Evolutionary conservation across 2,888 invertebrate genomes (phyloP).

Genomic region (Rhogogaster chlorosoma): DNA sequence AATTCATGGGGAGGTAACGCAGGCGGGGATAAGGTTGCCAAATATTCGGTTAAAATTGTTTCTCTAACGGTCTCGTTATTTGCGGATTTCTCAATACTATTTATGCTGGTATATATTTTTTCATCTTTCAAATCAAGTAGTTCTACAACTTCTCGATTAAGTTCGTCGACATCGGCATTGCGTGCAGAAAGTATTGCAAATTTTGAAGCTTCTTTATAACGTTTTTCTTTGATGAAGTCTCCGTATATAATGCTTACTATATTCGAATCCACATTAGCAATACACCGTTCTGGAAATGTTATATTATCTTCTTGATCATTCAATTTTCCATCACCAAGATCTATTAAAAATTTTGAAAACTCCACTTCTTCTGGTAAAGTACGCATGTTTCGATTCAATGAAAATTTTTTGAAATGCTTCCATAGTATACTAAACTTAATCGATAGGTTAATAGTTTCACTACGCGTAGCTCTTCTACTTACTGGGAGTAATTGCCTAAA

Average conservation of each 20-base stretch:
- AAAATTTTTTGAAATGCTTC: constrained; percentile 19
- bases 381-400: constrained; percentile 46
- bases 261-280: background rate
- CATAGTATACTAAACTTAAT: constrained; percentile 35
- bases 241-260: background rate
- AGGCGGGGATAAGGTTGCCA: constrained; percentile 28
- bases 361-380: constrained; percentile 39
- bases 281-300: constrained; percentile 34
- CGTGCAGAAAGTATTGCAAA: constrained; percentile 48
- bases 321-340: constrained; percentile 35
- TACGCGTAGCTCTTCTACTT: constrained; percentile 19
- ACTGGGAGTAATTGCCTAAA: constrained; percentile 34
- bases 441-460: constrained; percentile 14
- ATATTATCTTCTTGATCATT: constrained; percentile 47
- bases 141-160: constrained; percentile 38
- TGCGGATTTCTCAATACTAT: constrained; percentile 30
- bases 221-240: background rate
- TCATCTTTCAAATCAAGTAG: constrained; percentile 11
- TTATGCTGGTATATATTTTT: constrained; percentile 40
- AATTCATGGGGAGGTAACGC: constrained; percentile 46
- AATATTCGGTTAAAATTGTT: constrained; percentile 45
- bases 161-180: constrained; percentile 43
- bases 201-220: constrained; percentile 26
- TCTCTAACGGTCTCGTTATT: constrained; percentile 1
- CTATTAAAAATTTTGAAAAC: constrained; percentile 45